phyloP scores from a whole-genome alignment of 2,113 vertebrate genomes.

The Trogon surrucura region DNA sequence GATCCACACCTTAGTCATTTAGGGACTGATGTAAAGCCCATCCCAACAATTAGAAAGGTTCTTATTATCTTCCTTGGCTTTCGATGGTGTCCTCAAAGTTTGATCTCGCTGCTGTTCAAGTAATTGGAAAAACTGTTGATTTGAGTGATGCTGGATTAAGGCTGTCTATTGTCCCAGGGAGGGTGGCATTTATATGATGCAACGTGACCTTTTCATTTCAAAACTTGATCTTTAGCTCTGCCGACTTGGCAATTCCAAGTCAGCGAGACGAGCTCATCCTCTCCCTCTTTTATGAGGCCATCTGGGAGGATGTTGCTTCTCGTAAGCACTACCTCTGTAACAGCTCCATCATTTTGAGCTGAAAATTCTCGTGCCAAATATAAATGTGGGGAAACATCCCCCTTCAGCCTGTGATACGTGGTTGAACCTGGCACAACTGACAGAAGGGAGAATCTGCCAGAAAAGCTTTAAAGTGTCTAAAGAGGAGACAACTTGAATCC shows the following conservation, averaged over 20 bases:
- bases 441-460: constrained; percentile 9
- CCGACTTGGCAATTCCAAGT: neutral
- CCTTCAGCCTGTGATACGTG: constrained; percentile 50
- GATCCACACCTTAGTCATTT: neutral
- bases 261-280: constrained; percentile 22
- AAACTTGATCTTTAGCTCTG: constrained; percentile 24
- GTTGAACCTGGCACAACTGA: constrained; percentile 38
- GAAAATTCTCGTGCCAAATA: constrained; percentile 22
- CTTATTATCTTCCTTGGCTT: neutral
- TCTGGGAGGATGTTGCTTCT: constrained; percentile 51
- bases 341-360: constrained; percentile 12
- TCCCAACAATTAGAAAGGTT: neutral
- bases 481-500: constrained; percentile 37
- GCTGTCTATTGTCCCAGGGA: neutral
- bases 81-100: neutral
- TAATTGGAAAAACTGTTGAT: neutral
- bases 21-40: neutral
- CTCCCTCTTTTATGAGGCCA: constrained; percentile 33
- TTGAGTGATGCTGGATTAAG: neutral
- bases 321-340: constrained; percentile 23
- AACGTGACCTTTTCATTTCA: neutral
- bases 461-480: constrained; percentile 21
- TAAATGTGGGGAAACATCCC: constrained; percentile 56
- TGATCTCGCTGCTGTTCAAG: neutral
- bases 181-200: neutral